Conservation (phyloP, 2,113 vertebrate genomes). For the Athene noctua region DNA sequence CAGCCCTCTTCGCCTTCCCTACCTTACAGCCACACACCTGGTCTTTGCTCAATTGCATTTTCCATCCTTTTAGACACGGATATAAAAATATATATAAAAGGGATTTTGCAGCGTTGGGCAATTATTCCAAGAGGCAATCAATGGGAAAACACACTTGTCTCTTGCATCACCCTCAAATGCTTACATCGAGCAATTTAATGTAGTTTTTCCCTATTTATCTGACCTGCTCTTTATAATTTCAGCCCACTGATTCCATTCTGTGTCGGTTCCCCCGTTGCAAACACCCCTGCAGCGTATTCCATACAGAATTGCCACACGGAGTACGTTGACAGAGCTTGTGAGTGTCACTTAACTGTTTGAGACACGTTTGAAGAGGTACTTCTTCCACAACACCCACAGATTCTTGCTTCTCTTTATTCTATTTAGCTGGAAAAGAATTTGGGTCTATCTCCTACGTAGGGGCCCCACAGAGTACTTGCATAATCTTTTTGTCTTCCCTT, state of each 20-base stretch:
- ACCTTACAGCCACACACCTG: neutral
- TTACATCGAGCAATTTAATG: neutral
- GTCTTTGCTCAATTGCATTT: neutral
- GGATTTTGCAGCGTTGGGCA: neutral
- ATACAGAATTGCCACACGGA: fast-evolving
- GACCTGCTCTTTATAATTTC: neutral
- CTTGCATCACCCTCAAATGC: neutral
- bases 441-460: neutral
- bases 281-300: neutral
- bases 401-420: neutral
- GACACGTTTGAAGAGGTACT: neutral
- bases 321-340: neutral
- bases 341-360: neutral
- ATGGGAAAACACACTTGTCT: neutral
- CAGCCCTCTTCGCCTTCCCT: neutral
- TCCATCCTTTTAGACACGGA: neutral
- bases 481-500: neutral
- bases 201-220: neutral
- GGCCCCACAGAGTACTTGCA: neutral
- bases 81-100: neutral
- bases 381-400: neutral
- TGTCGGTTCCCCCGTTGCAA: fast-evolving
- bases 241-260: neutral
- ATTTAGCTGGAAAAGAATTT: neutral
- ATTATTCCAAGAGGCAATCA: neutral